phyloP scores from a whole-genome alignment of 53 echinoderm and acorn worm species.

The Luidia sarsii region DNA sequence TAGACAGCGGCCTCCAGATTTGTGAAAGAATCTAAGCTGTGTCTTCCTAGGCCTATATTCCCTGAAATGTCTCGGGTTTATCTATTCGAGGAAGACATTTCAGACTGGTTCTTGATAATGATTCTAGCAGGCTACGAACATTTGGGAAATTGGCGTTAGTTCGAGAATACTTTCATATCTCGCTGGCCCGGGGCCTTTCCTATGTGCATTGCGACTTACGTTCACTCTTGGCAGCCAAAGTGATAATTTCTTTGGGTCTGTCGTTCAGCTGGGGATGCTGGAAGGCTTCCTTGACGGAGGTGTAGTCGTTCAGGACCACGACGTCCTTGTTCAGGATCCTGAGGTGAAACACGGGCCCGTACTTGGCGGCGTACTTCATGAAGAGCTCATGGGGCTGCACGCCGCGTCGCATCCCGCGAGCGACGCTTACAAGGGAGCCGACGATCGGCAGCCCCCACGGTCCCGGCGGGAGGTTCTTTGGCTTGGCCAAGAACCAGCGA shows the following conservation, averaged over 20 bases:
- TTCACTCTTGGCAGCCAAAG: background rate
- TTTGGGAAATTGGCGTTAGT: background rate
- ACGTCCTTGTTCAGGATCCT: background rate
- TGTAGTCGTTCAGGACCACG: conserved; percentile 13
- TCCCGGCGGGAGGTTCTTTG: conserved; percentile 79
- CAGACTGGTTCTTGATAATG: too few species aligned
- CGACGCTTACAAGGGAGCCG: conserved; percentile 36
- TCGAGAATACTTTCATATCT: too few species aligned
- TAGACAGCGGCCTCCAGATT: too few species aligned
- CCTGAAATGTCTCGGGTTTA: too few species aligned
- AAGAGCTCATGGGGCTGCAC: conserved; percentile 19
- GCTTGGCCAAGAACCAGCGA: conserved; percentile 63
- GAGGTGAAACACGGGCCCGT: conserved; percentile 29
- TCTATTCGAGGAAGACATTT: too few species aligned
- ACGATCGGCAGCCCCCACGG: conserved; percentile 82
- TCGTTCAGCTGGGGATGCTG: conserved; percentile 14
- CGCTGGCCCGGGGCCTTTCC: background rate
- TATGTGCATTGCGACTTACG: background rate
- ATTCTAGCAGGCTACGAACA: too few species aligned
- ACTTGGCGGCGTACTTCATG: background rate
- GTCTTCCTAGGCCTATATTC: too few species aligned
- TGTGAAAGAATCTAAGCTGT: too few species aligned
- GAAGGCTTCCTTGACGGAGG: conserved; percentile 25
- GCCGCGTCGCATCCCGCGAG: background rate
- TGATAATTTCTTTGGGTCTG: background rate